Evolutionary conservation across 2,797 vertebrate genomes (phyloP), one percentile per base, ranked within the genome.

Genomic region (Silurus aristotelis): DNA sequence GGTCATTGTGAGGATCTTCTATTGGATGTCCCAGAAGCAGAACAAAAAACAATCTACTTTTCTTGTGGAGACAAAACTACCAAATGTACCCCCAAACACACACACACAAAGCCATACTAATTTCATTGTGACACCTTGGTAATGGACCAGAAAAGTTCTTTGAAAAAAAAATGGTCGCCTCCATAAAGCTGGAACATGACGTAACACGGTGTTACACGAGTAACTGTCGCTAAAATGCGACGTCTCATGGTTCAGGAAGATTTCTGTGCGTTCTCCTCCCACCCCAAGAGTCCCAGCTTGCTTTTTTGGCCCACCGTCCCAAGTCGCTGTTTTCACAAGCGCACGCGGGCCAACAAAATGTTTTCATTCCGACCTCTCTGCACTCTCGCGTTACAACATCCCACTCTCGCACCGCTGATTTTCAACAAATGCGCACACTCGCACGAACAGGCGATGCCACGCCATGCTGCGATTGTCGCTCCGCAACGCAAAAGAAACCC

Each of bases 261-360:
- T 67, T 84, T 78, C 61, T 79, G 67, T 8, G 15, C 73, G 60
- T 63, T 79, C 68, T 64, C 48, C 56, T 80, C 85, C 83, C 66
- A 63, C 46, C 52, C 1, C 56, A 73, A 66, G 31, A 14, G 43
- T 81, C 82, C 77, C 52, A 58, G 88, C 78, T 76, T 56, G 67
- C 58, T 76, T 56, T 87, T 83, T 83, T 68, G 71, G 76, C 84
- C 60, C 66, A 80, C 72, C 46, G n/a, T 87, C 82, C 84, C 63
- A 75, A 86, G 77, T 80, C 80, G 68, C 83, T 88, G 83, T 86
- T 87, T 89, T 78, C 78, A 60, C 79, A 86, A 78, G 63, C 72
- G 82, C 46, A 83, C 43, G 43, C 79, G 82, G 68, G 76, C 76
- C 56, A 43, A 60, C 71, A 25, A 67, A 75, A 86, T 84, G 82